These are phyloP conservation scores for Natrix natrix DNA, from an alignment of 2,797 vertebrate genomes.

Conservation along the genomic window DNA sequence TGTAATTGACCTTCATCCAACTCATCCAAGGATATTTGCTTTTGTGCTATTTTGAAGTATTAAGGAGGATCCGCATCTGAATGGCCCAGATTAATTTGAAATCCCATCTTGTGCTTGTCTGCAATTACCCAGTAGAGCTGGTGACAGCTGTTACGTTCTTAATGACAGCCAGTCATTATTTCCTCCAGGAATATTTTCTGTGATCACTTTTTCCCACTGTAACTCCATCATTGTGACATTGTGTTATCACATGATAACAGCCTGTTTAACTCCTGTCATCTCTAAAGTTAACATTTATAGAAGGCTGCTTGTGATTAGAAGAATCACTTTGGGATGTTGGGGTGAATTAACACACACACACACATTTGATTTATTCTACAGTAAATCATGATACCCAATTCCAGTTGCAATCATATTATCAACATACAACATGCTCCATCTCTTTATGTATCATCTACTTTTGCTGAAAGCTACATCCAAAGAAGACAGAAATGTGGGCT, in stretches of 20 bases:
- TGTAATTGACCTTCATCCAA: conserved; percentile 20
- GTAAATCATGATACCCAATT: not conserved
- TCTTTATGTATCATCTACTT: not conserved
- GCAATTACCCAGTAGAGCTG: conserved; percentile 16
- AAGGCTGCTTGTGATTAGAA: not conserved
- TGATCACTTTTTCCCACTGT: conserved; percentile 19
- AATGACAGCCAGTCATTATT: conserved; percentile 15
- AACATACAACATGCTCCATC: not conserved
- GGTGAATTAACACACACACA: not conserved
- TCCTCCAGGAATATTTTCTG: conserved; percentile 24
- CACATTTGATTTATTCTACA: not conserved
- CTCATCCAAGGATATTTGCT: conserved; percentile 11
- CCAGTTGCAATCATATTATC: not conserved
- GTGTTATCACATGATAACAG: conserved; percentile 24
- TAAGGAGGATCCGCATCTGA: not conserved
- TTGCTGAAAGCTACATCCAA: not conserved
- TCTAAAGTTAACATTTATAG: conserved; percentile 3
- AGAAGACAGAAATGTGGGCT: not conserved
- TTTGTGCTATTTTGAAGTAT: conserved; percentile 21
- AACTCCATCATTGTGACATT: conserved; percentile 20
- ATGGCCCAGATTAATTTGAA: conserved; percentile 26
- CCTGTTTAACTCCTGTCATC: conserved; percentile 12
- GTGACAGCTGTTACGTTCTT: conserved; percentile 15
- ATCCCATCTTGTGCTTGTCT: conserved; percentile 17
- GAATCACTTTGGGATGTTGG: conserved; percentile 6